Evolutionary conservation across 2,888 invertebrate species (phyloP), one percentile per base, ranked within the genome.

Genomic region (Andrena trimmerana): DNA sequence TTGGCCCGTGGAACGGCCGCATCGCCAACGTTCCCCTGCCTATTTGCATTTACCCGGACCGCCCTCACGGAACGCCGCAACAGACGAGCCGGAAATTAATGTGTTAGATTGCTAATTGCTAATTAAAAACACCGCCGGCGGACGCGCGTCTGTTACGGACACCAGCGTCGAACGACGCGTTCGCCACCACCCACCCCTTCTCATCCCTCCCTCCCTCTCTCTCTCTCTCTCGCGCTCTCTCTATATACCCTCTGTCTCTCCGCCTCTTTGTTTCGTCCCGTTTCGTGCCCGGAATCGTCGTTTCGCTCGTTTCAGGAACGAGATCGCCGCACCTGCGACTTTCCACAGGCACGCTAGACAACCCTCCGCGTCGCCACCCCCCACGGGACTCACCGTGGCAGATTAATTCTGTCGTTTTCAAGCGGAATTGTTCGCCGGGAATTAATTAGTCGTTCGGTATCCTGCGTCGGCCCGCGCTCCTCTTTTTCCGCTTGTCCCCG

Each of bases 31-130:
- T 29, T 29, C 48, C 84, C 86, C 83, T 81, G 89, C 90, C 91
- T 92, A 93, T 93, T 93, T 93, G 92, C 93, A 93, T 93, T 92
- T 91, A 92, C 90, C 90, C 57, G 20, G 89, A 83, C 88, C 68
- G 81, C 66, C 85, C 88, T 57, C 89, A 88, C 90, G 89, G 92
- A 91, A 92, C 87, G 90, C 92, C 92, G 89, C 92, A 91, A 92
- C 91, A 92, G 90, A 92, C 92, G 90, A 92, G 87, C 90, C 91
- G 92, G 93, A 93, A 94, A 94, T 93, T 93, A 93, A 93, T 93
- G 93, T 92, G 92, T 93, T 93, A 91, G 93, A 90, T 89, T 89
- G 91, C 91, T 93, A 93, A 94, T 93, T 94, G 93, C 92, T 93
- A 92, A 94, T 93, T 93, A 93, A 94, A 94, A 94, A 93, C 90